phyloP scores from a whole-genome alignment of 1,140 invertebrate species.

The Bombus consobrinus region DNA sequence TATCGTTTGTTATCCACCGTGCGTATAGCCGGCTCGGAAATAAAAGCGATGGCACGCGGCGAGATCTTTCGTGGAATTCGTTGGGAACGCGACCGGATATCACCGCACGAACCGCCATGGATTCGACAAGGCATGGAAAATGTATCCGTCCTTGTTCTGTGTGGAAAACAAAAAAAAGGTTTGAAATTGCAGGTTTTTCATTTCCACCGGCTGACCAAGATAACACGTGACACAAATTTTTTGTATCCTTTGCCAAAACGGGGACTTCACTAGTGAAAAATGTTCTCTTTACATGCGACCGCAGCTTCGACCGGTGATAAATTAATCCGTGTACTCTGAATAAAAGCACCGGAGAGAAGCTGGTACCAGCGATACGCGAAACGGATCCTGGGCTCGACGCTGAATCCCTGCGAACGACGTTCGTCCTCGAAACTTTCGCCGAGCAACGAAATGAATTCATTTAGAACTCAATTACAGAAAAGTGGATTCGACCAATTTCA shows the following conservation, averaged over 20 bases:
- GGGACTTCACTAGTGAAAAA: background rate
- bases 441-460: conserved; percentile 1
- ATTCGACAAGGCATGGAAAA: background rate
- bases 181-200: conserved; percentile 10
- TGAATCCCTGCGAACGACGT: background rate
- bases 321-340: conserved; percentile 8
- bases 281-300: background rate
- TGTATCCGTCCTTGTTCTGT: background rate
- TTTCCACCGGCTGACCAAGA: background rate
- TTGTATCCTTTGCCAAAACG: background rate
- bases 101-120: background rate
- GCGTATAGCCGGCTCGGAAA: too few relatives aligned
- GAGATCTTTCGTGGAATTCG: background rate
- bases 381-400: background rate
- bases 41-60: too few relatives aligned
- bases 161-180: background rate
- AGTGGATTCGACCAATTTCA: background rate
- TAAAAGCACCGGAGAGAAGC: background rate
- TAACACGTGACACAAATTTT: background rate
- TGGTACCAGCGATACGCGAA: background rate
- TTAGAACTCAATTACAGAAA: background rate
- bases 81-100: background rate
- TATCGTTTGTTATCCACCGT: background rate
- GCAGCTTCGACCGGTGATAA: background rate
- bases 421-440: background rate